These are phyloP conservation scores for Anorthoa munda DNA, from an alignment of 2,888 invertebrate genomes.

Conservation along the genomic window DNA sequence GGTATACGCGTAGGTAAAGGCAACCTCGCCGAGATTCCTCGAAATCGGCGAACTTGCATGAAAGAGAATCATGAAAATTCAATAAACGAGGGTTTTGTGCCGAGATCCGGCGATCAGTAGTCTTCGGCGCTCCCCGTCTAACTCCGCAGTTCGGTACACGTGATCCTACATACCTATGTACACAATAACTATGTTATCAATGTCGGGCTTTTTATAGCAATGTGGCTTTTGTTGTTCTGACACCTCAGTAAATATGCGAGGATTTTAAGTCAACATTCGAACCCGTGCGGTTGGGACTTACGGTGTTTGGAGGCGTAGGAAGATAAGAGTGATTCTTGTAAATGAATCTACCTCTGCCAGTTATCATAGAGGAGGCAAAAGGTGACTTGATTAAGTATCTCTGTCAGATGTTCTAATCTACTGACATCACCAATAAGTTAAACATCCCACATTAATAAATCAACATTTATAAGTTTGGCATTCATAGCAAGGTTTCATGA, in stretches of 20 bases:
- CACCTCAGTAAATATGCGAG: not conserved
- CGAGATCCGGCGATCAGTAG: constrained; percentile 63
- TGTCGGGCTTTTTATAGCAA: constrained; percentile 10
- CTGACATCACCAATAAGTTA: too few relatives aligned
- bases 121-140: constrained; percentile 41
- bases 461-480: too few relatives aligned
- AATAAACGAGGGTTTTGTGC: constrained; percentile 64
- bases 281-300: not conserved
- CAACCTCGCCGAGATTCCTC: constrained; percentile 40
- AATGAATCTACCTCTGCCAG: not conserved
- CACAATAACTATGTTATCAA: constrained; percentile 12
- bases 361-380: not conserved
- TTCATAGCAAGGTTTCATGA: too few relatives aligned
- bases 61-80: constrained; percentile 63
- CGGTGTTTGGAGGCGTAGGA: not conserved
- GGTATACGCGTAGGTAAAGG: constrained; percentile 13
- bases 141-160: constrained; percentile 39
- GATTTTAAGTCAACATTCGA: not conserved
- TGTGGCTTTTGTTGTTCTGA: constrained; percentile 11
- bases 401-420: too few relatives aligned
- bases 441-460: too few relatives aligned
- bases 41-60: constrained; percentile 59
- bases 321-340: not conserved
- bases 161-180: constrained; percentile 18
- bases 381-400: not conserved